Percentiles rank a stretch among this genome's conserved stretches.
phyloP scores from a whole-genome alignment of 2,113 vertebrate genomes.

The Muntiacus reevesi region DNA sequence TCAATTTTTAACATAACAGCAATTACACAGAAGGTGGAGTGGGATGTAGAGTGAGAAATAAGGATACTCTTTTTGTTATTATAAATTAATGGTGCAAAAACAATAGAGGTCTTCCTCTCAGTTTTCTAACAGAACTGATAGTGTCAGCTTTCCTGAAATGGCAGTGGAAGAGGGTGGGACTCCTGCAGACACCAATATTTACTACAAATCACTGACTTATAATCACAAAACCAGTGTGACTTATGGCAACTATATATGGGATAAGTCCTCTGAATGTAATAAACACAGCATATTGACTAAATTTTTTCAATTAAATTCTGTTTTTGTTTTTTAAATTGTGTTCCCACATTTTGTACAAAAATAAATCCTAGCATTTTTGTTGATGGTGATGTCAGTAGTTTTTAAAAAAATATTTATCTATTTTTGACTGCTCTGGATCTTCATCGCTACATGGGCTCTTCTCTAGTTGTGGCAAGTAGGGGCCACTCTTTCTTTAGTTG shows the following conservation, averaged over 20 bases:
- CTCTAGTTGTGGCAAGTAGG: background rate
- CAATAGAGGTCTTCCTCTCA: background rate
- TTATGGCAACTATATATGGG: background rate
- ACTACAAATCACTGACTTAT: background rate
- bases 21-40: background rate
- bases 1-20: background rate
- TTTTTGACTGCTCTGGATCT: background rate
- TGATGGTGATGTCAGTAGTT: background rate
- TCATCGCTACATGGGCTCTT: background rate
- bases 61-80: background rate
- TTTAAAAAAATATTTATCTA: background rate
- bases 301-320: background rate
- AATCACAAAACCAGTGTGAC: background rate
- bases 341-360: background rate
- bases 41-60: background rate
- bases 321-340: background rate
- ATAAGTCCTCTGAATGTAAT: background rate
- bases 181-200: background rate
- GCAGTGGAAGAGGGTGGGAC: fast-evolving
- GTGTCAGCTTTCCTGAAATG: background rate
- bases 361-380: background rate
- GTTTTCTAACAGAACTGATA: background rate
- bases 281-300: background rate
- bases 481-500: background rate
- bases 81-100: background rate